A percentile compares a stretch with the other conserved stretches of the same genome.
These are phyloP conservation scores for Hydractinia echinata DNA, from an alignment of 30 jellyfish, hydroid and myxozoan genomes.

Conservation along the genomic window DNA sequence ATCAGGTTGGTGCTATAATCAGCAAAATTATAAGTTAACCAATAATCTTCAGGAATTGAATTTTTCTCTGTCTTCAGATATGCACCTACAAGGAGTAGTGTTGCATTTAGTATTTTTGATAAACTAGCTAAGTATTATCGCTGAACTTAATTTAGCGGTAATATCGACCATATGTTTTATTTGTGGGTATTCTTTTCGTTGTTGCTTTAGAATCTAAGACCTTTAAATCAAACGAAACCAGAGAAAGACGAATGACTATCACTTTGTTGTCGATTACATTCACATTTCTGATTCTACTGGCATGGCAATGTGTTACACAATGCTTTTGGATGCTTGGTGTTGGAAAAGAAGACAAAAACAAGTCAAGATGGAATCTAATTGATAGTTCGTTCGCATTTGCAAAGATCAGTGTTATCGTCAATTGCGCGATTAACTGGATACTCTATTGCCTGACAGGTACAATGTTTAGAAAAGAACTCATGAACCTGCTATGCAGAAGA, in stretches of 20 bases:
- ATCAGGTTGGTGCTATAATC: no score
- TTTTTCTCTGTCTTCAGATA: no score
- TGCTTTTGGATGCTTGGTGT: conserved; percentile 58
- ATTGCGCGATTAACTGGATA: conserved; percentile 61
- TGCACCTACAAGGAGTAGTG: no score
- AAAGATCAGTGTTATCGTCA: conserved; percentile 66
- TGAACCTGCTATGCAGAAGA: neutral
- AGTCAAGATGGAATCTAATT: conserved; percentile 31
- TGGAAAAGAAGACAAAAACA: conserved; percentile 40
- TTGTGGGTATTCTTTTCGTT: no score
- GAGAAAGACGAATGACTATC: conserved; percentile 56
- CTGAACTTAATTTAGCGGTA: no score
- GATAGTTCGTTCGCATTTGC: conserved; percentile 66
- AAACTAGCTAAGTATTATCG: no score
- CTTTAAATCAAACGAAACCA: conserved; percentile 20
- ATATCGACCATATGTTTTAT: no score
- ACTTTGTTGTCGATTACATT: conserved; percentile 46
- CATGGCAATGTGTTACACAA: conserved; percentile 75
- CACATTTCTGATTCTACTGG: conserved; percentile 56
- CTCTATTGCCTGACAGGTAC: conserved; percentile 62
- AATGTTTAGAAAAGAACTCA: conserved; percentile 56
- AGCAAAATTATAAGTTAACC: no score
- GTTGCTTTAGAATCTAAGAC: no score
- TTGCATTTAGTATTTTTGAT: no score
- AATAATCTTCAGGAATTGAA: no score